Base-by-base conservation (phyloP, 2,888 invertebrate species). In the Alloscopus bannaensis region DNA sequence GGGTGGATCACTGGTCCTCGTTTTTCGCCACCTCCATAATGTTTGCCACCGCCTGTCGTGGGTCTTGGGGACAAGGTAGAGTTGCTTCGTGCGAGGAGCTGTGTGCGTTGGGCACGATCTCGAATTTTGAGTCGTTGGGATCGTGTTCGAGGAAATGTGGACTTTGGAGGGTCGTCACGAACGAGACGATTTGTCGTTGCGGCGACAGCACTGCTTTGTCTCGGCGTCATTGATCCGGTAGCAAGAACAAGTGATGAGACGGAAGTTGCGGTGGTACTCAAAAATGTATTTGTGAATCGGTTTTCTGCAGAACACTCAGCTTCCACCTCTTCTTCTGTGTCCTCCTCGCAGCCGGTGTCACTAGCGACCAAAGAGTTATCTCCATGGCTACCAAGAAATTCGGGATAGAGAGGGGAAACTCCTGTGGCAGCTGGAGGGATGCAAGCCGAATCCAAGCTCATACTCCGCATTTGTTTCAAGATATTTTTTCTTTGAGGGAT, bases 361-460 rank as follows among this genome's bases (percentile, higher is more conserved):
- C 6, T 36, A 8, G 8, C 36, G 6, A 36, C 6, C 6, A 36
- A 13, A 36, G 36, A 36, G 36, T 6, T 13, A 36, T 36, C 36
- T 13, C 36, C 36, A 36, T 36, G 8, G 13, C 36, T 13, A 36
- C 36, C 13, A 6, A 36, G 13, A 8, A 36, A 36, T 13, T 36
- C 13, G 36, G 6, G 36, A 36, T 36, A 36, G 36, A 13, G 66
- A 36, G 6, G 36, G 36, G 36, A 36, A 36, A n/a, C n/a, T n/a
- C n/a, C n/a, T n/a, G n/a, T 36, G 36, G 36, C 36, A 8, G 6
- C 8, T 2, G 68, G 62, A 64, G 71, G 72, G 0, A 80, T 80
- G 47, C 77, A 81, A 24, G 72, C 64, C 16, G 83, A 83, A 76
- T 85, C 85, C 47, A 85, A 80, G 68, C 85, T 85, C 0, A 83